phyloP scores from a whole-genome alignment of 2,113 vertebrate genomes.

The Hyaena hyaena region DNA sequence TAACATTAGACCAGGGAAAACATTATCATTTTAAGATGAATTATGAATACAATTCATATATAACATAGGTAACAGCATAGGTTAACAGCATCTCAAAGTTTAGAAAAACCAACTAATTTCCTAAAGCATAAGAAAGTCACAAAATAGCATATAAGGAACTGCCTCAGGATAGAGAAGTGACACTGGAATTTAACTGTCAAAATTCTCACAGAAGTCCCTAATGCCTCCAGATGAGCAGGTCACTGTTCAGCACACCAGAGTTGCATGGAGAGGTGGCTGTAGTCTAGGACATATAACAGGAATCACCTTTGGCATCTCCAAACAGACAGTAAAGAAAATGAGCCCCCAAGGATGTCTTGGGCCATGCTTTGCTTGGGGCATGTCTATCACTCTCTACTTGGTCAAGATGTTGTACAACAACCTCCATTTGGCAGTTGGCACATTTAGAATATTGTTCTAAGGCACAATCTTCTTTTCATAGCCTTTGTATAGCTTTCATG shows the following conservation, averaged over 20 bases:
- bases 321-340: neutral
- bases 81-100: neutral
- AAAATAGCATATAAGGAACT: neutral
- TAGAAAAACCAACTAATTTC: neutral
- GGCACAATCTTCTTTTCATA: neutral
- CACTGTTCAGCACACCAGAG: neutral
- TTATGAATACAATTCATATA: neutral
- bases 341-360: neutral
- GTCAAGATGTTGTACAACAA: neutral
- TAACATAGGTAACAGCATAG: neutral
- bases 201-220: neutral
- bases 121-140: neutral
- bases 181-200: neutral
- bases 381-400: neutral
- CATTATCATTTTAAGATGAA: neutral
- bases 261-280: neutral
- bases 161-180: neutral
- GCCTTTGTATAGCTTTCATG: neutral
- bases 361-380: neutral
- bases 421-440: neutral
- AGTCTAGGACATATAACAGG: rapidly evolving
- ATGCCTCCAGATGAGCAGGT: neutral
- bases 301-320: neutral
- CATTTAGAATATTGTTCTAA: neutral
- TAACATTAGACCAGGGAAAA: neutral